Conservation (phyloP, 2,888 invertebrate species). For the Cryptocephalus primarius region DNA sequence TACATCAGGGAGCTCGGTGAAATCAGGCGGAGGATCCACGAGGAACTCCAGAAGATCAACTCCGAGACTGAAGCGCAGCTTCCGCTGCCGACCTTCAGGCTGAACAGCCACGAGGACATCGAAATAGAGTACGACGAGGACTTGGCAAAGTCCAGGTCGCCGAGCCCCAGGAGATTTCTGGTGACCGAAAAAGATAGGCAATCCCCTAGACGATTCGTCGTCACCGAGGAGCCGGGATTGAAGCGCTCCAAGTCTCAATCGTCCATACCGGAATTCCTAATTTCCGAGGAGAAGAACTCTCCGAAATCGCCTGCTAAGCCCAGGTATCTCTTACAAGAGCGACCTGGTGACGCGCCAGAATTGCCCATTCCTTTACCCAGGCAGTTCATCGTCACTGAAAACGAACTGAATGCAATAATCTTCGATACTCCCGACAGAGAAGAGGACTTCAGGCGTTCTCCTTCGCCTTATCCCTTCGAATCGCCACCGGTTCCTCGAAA, state of each 20-base stretch:
- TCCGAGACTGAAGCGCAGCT: neutral
- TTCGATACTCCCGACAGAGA: constrained; percentile 10
- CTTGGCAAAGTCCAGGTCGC: constrained; percentile 11
- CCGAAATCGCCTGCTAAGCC: constrained; percentile 10
- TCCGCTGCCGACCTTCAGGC: constrained; percentile 13
- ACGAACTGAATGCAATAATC: constrained; percentile 8
- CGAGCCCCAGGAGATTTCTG: constrained; percentile 17
- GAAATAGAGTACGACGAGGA: constrained; percentile 16
- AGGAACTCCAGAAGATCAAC: constrained; percentile 5
- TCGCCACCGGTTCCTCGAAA: constrained; percentile 23
- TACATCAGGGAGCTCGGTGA: constrained; percentile 7
- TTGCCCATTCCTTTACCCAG: constrained; percentile 18
- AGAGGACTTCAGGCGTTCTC: constrained; percentile 13
- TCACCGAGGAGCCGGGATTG: constrained; percentile 12
- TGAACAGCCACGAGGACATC: constrained; percentile 20
- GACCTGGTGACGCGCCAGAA: constrained; percentile 6
- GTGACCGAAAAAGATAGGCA: constrained; percentile 16
- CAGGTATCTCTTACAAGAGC: constrained; percentile 15
- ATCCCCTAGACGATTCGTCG: constrained; percentile 17
- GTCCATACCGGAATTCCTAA: constrained; percentile 19
- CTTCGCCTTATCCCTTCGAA: constrained; percentile 28
- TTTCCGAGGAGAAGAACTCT: constrained; percentile 10
- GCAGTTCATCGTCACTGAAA: constrained; percentile 18
- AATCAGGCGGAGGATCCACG: constrained; percentile 2
- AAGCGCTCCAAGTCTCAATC: constrained; percentile 10